Conservation (phyloP, 1,140 invertebrate genomes). For the Holcopasites calliopsidis region DNA sequence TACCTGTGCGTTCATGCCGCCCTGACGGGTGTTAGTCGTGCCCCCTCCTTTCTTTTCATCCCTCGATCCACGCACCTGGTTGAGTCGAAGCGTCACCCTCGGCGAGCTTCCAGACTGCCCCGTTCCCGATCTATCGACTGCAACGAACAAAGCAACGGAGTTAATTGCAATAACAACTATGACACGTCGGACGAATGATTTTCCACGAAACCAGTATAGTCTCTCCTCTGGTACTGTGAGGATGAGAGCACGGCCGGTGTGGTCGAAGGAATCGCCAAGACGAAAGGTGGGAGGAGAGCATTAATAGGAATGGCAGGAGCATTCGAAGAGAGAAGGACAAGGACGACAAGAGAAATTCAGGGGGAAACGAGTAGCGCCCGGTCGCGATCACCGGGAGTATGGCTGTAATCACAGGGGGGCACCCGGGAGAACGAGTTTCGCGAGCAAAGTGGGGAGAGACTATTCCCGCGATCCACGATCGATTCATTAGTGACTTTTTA, state of each 20-base stretch:
- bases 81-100: slow-evolving; percentile 82
- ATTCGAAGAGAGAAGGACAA: neutral
- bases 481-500: slow-evolving; percentile 44
- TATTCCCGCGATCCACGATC: slow-evolving; percentile 21
- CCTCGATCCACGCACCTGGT: slow-evolving; percentile 79
- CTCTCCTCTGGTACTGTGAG: neutral
- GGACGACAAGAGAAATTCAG: neutral
- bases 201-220: slow-evolving; percentile 20
- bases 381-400: slow-evolving; percentile 19
- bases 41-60: slow-evolving; percentile 79
- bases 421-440: slow-evolving; percentile 30
- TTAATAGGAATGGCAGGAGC: too few relatives aligned
- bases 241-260: neutral
- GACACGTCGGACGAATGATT: slow-evolving; percentile 5
- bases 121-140: slow-evolving; percentile 78
- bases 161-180: slow-evolving; percentile 37
- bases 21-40: slow-evolving; percentile 63
- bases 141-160: slow-evolving; percentile 40
- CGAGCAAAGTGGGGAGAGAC: too few relatives aligned
- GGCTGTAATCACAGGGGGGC: slow-evolving; percentile 23
- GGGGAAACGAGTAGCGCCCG: neutral
- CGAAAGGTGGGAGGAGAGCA: neutral
- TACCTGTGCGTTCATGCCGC: slow-evolving; percentile 61
- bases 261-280: neutral
- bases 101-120: slow-evolving; percentile 78